phyloP scores from a whole-genome alignment of 2,888 invertebrate species.

The Zygaena filipendulae region DNA sequence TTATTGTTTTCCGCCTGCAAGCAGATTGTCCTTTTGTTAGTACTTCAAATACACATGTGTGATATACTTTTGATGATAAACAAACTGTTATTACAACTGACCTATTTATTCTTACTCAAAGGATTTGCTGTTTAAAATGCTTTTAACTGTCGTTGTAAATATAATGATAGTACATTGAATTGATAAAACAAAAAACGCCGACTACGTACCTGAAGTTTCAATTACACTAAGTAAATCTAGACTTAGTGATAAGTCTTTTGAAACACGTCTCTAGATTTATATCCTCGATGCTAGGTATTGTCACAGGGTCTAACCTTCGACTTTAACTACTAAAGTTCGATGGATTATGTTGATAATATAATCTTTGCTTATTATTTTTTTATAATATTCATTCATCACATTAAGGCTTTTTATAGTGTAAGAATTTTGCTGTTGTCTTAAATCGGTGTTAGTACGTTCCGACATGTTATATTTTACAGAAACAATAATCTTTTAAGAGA shows the following conservation, averaged over 20 bases:
- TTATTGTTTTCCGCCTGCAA: too few relatives aligned
- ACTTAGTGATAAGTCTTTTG: conserved; percentile 47
- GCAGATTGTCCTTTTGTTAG: too few relatives aligned
- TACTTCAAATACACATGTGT: too few relatives aligned
- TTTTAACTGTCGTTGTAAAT: conserved; percentile 37
- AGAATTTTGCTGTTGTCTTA: conserved; percentile 46
- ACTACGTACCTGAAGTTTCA: conserved; percentile 65
- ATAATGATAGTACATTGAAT: conserved; percentile 28
- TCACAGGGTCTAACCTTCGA: conserved; percentile 54
- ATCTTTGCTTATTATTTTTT: conserved; percentile 15
- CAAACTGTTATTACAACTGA: too few relatives aligned
- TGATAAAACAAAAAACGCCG: conserved; percentile 40
- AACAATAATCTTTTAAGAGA: too few relatives aligned
- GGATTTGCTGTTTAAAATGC: conserved; percentile 23
- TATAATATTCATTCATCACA: conserved; percentile 5
- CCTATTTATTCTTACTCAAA: too few relatives aligned
- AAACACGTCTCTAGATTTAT: conserved; percentile 50
- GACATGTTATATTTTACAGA: too few relatives aligned
- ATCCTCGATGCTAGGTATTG: conserved; percentile 54
- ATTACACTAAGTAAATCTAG: conserved; percentile 61
- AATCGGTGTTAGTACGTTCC: too few relatives aligned
- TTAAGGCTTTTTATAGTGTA: conserved; percentile 13
- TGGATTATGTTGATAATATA: conserved; percentile 21
- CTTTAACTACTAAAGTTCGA: conserved; percentile 26
- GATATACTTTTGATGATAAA: too few relatives aligned